Conservation (phyloP, 2,888 invertebrate genomes). For the Sesamia inferens region DNA sequence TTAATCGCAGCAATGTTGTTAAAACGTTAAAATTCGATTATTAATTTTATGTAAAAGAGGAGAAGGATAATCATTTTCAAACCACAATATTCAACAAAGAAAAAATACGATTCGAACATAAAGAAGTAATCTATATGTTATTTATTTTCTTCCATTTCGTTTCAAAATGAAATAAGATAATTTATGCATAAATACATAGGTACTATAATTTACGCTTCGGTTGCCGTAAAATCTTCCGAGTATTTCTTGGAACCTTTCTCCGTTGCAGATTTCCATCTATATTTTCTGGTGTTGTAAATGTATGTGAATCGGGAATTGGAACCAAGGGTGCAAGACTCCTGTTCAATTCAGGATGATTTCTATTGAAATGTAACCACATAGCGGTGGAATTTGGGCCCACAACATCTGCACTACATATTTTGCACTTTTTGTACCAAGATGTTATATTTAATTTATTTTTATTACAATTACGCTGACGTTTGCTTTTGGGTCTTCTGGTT, state of each 20-base stretch:
- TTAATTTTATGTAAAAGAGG: neutral
- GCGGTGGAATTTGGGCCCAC: constrained; percentile 16
- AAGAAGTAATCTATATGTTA: neutral
- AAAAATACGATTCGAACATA: neutral
- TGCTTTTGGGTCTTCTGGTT: neutral
- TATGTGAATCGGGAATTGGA: neutral
- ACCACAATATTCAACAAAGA: neutral
- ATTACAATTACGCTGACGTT: neutral
- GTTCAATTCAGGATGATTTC: constrained; percentile 31
- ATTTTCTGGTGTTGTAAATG: neutral
- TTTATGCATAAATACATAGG: constrained; percentile 4
- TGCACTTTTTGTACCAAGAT: constrained; percentile 35
- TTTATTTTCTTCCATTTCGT: neutral
- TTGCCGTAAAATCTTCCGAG: constrained; percentile 9
- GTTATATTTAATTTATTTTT: constrained; percentile 16
- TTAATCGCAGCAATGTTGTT: too few species aligned
- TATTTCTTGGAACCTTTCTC: constrained; percentile 4
- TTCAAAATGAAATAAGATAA: neutral
- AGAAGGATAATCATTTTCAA: neutral
- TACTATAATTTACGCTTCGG: constrained; percentile 22
- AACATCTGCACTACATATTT: constrained; percentile 27
- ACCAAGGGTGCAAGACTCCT: constrained; percentile 3
- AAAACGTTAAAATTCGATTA: too few species aligned
- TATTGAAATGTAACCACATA: constrained; percentile 37
- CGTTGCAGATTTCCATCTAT: neutral